A percentile compares a stretch with the other conserved stretches of the same genome.
phyloP scores from a whole-genome alignment of 2,113 vertebrate genomes.

The Donacobius atricapilla region DNA sequence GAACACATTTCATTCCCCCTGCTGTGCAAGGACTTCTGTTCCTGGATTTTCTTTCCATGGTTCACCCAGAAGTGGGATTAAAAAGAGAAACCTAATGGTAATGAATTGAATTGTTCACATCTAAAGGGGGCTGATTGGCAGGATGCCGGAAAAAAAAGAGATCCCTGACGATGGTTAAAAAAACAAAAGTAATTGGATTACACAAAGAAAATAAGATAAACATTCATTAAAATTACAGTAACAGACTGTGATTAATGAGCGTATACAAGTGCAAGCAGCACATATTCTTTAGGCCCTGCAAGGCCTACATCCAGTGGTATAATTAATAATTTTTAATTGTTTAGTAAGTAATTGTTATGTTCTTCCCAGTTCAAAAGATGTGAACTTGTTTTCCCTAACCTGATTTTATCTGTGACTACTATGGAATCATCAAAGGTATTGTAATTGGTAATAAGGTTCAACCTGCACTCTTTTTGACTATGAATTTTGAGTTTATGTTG shows the following conservation, averaged over 20 bases:
- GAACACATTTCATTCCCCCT: constrained; percentile 47
- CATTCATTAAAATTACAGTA: constrained; percentile 77
- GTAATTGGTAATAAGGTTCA: constrained; percentile 28
- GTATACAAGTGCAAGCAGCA: not conserved
- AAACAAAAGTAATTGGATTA: constrained; percentile 80
- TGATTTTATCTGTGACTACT: constrained; percentile 37
- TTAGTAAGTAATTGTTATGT: constrained; percentile 23
- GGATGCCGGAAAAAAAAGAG: constrained; percentile 62
- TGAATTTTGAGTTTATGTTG: not conserved
- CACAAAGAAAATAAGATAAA: constrained; percentile 79
- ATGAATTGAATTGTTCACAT: constrained; percentile 80
- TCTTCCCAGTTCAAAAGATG: not conserved
- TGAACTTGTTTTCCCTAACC: constrained; percentile 1
- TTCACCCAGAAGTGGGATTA: constrained; percentile 68
- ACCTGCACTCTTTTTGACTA: not conserved
- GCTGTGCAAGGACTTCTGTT: constrained; percentile 40
- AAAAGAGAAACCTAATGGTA: constrained; percentile 73
- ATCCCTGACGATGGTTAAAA: constrained; percentile 63
- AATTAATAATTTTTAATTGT: constrained; percentile 51
- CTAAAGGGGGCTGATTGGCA: constrained; percentile 73
- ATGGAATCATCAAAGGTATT: constrained; percentile 34
- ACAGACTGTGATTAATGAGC: constrained; percentile 76
- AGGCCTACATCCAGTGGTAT: constrained; percentile 38
- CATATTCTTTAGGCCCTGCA: constrained; percentile 17
- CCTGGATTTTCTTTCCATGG: constrained; percentile 54